phyloP scores from a whole-genome alignment of 2,888 invertebrate species.

The Acrocera orbiculus region DNA sequence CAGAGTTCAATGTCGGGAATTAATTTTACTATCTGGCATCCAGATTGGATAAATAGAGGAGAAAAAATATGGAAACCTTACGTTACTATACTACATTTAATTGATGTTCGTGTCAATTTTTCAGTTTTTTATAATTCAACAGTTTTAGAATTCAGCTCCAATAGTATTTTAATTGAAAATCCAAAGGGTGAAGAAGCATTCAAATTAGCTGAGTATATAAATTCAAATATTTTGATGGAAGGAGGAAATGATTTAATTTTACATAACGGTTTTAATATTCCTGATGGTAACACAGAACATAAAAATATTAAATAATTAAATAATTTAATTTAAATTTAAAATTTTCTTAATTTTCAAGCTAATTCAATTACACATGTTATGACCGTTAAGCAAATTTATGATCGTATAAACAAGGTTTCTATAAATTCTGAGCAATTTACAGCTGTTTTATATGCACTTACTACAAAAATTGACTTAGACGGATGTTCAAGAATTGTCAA shows the following conservation, averaged over 20 bases:
- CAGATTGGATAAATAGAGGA: conserved; percentile 47
- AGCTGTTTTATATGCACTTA: conserved; percentile 45
- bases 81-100: conserved; percentile 51
- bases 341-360: conserved; percentile 25
- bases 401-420: too few relatives aligned
- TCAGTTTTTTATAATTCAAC: conserved; percentile 36
- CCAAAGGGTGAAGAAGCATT: conserved; percentile 44
- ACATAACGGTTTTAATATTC: too few relatives aligned
- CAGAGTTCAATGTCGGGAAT: conserved; percentile 40
- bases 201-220: not conserved
- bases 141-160: conserved; percentile 33
- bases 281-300: too few relatives aligned
- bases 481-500: conserved; percentile 29
- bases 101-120: conserved; percentile 47
- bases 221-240: too few relatives aligned
- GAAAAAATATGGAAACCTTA: conserved; percentile 42
- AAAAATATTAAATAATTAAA: too few relatives aligned
- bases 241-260: too few relatives aligned
- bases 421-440: conserved; percentile 49
- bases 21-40: conserved; percentile 45
- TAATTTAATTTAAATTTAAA: not conserved
- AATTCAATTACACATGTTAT: conserved; percentile 37
- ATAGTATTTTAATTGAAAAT: conserved; percentile 54
- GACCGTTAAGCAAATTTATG: conserved; percentile 40
- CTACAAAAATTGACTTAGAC: conserved; percentile 56